phyloP scores from a whole-genome alignment of 2,888 invertebrate species.

The Toxonevra muliebris region DNA sequence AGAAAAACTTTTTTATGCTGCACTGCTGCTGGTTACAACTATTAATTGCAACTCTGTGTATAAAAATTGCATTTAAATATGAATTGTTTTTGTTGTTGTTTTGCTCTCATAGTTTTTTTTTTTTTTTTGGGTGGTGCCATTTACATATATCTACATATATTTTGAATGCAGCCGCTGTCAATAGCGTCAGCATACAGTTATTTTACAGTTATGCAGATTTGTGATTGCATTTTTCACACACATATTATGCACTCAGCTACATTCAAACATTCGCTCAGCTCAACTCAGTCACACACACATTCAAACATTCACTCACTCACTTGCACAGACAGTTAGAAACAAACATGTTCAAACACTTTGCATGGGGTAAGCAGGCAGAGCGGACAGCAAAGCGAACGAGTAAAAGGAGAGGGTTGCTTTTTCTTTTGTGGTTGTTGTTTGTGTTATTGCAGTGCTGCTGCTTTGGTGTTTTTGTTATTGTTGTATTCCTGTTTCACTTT shows the following conservation, averaged over 20 bases:
- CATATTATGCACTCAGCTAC: slow-evolving; percentile 10
- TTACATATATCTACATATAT: slow-evolving; percentile 1
- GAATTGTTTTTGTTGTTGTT: too few species aligned
- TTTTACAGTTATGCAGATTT: slow-evolving; percentile 23
- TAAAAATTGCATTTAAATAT: too few species aligned
- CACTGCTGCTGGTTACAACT: too few species aligned
- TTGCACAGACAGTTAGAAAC: slow-evolving; percentile 1
- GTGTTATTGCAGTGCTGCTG: background rate
- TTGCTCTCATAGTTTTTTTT: background rate
- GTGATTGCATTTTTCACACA: slow-evolving; percentile 17
- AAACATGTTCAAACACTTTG: slow-evolving; percentile 17
- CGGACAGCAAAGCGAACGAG: background rate
- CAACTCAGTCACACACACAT: slow-evolving; percentile 3
- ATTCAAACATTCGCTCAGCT: background rate
- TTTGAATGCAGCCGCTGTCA: background rate
- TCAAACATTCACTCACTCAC: too few species aligned
- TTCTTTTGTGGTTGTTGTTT: slow-evolving; percentile 9
- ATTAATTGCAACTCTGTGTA: too few species aligned
- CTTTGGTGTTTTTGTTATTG: background rate
- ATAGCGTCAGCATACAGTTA: background rate
- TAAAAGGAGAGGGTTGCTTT: slow-evolving; percentile 25
- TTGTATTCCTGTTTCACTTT: background rate
- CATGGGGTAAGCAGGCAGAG: background rate
- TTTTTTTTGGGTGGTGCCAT: background rate
- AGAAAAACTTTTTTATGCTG: too few species aligned